These are phyloP conservation scores for Lethenteron reissneri DNA, from an alignment of 2,113 vertebrate species.

Conservation along the genomic window DNA sequence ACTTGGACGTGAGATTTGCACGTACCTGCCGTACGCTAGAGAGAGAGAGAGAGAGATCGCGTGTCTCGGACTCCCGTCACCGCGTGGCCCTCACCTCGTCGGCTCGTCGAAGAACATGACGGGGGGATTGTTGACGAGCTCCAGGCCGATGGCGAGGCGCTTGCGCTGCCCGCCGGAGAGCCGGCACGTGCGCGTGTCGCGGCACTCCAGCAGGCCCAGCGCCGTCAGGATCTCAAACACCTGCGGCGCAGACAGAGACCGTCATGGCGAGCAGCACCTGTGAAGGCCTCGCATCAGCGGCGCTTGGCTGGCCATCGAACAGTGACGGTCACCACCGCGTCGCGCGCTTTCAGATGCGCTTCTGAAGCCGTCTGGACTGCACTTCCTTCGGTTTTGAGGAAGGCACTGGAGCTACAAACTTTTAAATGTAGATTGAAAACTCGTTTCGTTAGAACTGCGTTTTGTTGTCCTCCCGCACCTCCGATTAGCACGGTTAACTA, in stretches of 20 bases:
- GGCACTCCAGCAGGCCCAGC: slow-evolving; percentile 66
- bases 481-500: too few species aligned
- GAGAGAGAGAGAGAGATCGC: too few species aligned
- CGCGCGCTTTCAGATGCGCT: neutral
- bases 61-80: too few species aligned
- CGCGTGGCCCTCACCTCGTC: slow-evolving; percentile 38
- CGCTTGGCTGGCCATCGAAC: too few species aligned
- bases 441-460: too few species aligned
- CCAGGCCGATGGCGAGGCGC: slow-evolving; percentile 72
- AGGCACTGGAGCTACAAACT: too few species aligned
- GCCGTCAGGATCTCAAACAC: slow-evolving; percentile 90
- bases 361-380: neutral
- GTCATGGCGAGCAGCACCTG: slow-evolving; percentile 9
- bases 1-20: too few species aligned
- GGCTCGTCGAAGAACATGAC: slow-evolving; percentile 99
- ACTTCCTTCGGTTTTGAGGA: neutral
- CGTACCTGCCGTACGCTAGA: too few species aligned
- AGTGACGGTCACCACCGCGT: neutral
- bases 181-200: slow-evolving; percentile 54
- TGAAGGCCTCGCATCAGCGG: neutral
- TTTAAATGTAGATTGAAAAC: too few species aligned
- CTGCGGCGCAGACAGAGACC: slow-evolving; percentile 18
- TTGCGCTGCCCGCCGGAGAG: slow-evolving; percentile 85
- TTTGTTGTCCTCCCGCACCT: too few species aligned
- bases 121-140: slow-evolving; percentile 88